phyloP scores from a whole-genome alignment of 2,888 invertebrate genomes.

The Oxyteleia sp. region DNA sequence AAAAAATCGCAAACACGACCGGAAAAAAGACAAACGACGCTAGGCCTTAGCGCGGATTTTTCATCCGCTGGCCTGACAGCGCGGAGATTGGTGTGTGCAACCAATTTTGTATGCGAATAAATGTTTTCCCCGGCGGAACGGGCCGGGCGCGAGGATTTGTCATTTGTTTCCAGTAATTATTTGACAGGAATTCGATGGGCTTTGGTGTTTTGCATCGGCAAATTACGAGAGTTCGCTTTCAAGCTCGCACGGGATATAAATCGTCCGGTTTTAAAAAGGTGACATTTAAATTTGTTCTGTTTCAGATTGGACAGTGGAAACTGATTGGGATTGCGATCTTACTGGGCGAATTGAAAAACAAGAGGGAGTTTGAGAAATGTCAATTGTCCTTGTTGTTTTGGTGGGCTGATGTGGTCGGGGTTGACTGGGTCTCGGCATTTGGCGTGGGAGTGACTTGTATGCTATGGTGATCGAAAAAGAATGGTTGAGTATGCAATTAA shows the following conservation, averaged over 20 bases:
- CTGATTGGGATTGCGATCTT: too few species aligned
- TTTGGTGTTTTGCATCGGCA: constrained; percentile 56
- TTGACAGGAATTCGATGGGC: constrained; percentile 51
- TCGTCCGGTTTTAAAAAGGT: constrained; percentile 33
- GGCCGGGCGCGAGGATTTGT: constrained; percentile 44
- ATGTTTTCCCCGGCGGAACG: constrained; percentile 49
- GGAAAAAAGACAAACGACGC: constrained; percentile 48
- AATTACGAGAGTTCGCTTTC: constrained; percentile 38
- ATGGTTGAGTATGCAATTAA: neutral
- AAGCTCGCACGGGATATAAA: constrained; percentile 5
- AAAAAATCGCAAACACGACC: constrained; percentile 52
- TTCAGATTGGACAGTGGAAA: neutral
- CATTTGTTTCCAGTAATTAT: constrained; percentile 60
- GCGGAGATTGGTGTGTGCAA: constrained; percentile 49
- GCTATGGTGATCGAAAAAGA: neutral
- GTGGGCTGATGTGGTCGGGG: too few species aligned
- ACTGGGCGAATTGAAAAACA: too few species aligned
- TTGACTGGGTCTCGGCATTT: too few species aligned
- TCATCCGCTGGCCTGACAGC: constrained; percentile 41
- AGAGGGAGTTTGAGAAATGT: too few species aligned
- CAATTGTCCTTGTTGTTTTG: too few species aligned
- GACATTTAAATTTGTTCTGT: constrained; percentile 6
- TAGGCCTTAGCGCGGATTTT: constrained; percentile 44
- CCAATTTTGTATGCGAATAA: constrained; percentile 59
- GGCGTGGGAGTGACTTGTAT: neutral